phyloP scores from a whole-genome alignment of 2,797 vertebrate species.

The Phataginus tricuspis region DNA sequence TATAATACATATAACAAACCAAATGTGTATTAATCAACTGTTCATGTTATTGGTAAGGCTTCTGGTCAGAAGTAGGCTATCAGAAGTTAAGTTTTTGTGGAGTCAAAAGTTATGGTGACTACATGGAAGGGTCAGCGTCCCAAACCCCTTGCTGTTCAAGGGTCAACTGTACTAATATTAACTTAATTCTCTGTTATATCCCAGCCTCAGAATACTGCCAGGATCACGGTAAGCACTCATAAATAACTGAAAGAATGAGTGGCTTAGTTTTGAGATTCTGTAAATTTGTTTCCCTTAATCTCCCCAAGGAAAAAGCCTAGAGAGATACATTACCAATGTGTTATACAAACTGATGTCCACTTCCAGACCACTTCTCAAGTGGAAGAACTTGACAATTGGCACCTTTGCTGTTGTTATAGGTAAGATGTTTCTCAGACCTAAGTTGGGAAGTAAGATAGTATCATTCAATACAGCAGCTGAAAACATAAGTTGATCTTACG shows the following conservation, averaged over 20 bases:
- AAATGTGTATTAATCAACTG: too few species aligned
- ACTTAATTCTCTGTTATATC: neutral
- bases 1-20: too few species aligned
- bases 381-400: slow-evolving; percentile 97
- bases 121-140: too few species aligned
- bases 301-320: neutral
- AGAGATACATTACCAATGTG: slow-evolving; percentile 90
- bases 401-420: slow-evolving; percentile 98
- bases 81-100: too few species aligned
- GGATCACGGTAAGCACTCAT: neutral
- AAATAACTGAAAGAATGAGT: neutral
- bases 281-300: neutral
- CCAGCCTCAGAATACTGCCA: neutral
- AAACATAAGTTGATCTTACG: neutral
- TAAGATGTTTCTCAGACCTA: slow-evolving; percentile 95
- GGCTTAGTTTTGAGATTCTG: neutral
- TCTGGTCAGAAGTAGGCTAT: too few species aligned
- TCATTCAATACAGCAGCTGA: slow-evolving; percentile 2
- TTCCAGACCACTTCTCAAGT: slow-evolving; percentile 94
- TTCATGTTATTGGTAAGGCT: too few species aligned
- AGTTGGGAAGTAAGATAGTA: slow-evolving; percentile 47
- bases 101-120: too few species aligned
- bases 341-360: slow-evolving; percentile 99
- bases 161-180: neutral
- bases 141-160: too few species aligned